Evolutionary conservation across 2,888 invertebrate genomes (phyloP).

Genomic region (Parasteatoda lunata): DNA sequence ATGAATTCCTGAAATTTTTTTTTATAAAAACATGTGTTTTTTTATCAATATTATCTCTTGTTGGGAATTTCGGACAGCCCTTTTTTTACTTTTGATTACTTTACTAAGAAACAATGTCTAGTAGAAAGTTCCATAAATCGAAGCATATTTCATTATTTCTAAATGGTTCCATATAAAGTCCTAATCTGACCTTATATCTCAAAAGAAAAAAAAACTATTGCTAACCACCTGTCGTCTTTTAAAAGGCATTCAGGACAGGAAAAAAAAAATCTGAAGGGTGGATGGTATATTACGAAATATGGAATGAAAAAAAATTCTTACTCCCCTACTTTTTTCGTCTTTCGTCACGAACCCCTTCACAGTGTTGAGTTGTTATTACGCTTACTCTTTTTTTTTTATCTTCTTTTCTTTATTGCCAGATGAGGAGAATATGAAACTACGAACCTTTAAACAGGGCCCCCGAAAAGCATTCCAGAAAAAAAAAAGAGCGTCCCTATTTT

Average conservation of each 20-base stretch:
- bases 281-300: neutral
- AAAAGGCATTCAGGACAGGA: neutral
- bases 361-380: neutral
- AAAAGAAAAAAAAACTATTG: neutral
- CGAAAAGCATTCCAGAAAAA: slow-evolving; percentile 1
- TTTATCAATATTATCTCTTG: too few relatives aligned
- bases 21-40: too few relatives aligned
- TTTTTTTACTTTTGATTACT: too few relatives aligned
- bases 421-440: slow-evolving; percentile 12
- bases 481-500: slow-evolving; percentile 23
- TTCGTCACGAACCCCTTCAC: neutral
- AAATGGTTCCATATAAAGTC: neutral
- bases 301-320: neutral
- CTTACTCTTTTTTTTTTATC: slow-evolving; percentile 6
- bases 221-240: slow-evolving; percentile 17
- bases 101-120: too few relatives aligned
- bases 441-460: slow-evolving; percentile 24
- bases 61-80: too few relatives aligned
- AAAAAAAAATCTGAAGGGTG: neutral
- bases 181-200: slow-evolving; percentile 15
- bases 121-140: too few relatives aligned
- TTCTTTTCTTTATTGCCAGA: neutral
- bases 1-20: too few relatives aligned
- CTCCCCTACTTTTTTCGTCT: neutral
- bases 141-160: too few relatives aligned